These are phyloP conservation scores for Synanthedon formicaeformis DNA, from an alignment of 2,888 invertebrate species.

Conservation along the genomic window DNA sequence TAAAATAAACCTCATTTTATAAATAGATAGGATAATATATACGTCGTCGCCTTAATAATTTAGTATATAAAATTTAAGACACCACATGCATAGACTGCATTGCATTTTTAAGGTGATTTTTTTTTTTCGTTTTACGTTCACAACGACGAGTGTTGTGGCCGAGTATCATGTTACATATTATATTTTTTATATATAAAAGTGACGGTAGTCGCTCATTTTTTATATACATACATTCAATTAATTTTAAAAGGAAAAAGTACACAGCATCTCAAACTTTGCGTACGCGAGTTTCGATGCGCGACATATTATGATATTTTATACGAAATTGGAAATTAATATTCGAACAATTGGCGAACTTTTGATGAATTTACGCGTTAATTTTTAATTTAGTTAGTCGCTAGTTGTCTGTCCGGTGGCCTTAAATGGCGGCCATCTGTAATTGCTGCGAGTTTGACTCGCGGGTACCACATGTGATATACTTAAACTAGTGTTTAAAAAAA, in stretches of 20 bases:
- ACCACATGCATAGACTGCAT: constrained; percentile 60
- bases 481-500: not conserved
- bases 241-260: not conserved
- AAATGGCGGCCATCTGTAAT: constrained; percentile 4
- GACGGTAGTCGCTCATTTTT: constrained; percentile 15
- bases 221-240: not conserved
- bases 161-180: constrained; percentile 18
- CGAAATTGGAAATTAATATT: not conserved
- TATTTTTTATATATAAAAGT: constrained; percentile 18
- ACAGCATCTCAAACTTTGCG: not conserved
- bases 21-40: constrained; percentile 33
- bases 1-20: constrained; percentile 52
- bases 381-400: constrained; percentile 14
- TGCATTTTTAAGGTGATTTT: constrained; percentile 59
- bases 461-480: constrained; percentile 40
- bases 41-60: constrained; percentile 54
- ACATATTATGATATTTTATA: not conserved
- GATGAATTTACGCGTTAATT: constrained; percentile 1
- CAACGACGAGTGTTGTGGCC: constrained; percentile 31
- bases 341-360: not conserved
- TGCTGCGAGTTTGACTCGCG: constrained; percentile 37
- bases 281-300: not conserved
- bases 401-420: constrained; percentile 10
- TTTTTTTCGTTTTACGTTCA: constrained; percentile 24
- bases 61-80: constrained; percentile 41